phyloP scores from a whole-genome alignment of 2,113 vertebrate genomes.

The Accipiter virgatus region DNA sequence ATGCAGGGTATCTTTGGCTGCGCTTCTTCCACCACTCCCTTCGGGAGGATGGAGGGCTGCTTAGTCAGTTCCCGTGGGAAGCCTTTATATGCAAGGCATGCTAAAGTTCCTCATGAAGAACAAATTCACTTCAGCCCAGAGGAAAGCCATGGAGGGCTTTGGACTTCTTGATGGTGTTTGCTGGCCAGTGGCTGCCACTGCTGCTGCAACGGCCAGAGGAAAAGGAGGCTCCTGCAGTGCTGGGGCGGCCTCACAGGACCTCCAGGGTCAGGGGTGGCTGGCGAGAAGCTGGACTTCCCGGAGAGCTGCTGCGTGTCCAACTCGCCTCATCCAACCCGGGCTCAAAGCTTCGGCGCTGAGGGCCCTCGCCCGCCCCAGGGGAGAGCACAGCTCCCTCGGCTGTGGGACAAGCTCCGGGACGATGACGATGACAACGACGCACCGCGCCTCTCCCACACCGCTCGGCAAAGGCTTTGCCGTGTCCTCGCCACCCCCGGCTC shows the following conservation, averaged over 20 bases:
- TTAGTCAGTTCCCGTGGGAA: neutral
- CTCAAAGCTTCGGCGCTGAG: rapidly evolving
- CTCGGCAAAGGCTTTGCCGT: rapidly evolving
- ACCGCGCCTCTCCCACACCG: rapidly evolving
- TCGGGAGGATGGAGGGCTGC: neutral
- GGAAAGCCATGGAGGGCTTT: neutral
- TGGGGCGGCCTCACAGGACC: rapidly evolving
- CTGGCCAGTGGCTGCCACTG: neutral
- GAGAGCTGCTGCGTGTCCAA: neutral
- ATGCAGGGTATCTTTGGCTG: neutral
- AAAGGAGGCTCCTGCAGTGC: neutral
- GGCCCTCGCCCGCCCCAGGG: rapidly evolving
- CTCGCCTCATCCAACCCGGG: rapidly evolving
- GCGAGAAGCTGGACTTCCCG: too few relatives aligned
- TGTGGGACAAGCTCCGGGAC: rapidly evolving
- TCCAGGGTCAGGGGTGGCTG: neutral
- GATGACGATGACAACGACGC: rapidly evolving
- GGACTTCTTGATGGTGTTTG: neutral
- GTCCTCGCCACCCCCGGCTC: rapidly evolving
- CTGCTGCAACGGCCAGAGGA: neutral
- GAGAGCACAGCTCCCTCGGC: neutral
- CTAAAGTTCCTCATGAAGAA: neutral
- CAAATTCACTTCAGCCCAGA: neutral
- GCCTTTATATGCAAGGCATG: neutral
- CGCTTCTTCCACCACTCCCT: neutral